Base-by-base conservation (phyloP, 2,113 vertebrate genomes). In the Sturnira hondurensis region DNA sequence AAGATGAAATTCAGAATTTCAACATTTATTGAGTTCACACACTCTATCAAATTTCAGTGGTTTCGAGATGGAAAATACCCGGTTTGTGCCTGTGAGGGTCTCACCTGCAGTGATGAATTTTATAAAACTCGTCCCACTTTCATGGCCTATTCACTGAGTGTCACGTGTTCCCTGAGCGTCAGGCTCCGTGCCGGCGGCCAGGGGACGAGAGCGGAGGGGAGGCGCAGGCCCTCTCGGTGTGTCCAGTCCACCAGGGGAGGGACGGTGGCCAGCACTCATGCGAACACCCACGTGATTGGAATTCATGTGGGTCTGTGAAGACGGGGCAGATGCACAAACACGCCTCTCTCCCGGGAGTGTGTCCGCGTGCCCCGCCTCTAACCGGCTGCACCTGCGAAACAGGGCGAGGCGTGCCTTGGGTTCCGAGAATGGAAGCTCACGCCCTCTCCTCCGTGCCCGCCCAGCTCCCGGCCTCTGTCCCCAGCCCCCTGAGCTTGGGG, bases 311-410 rank as follows among this genome's bases (percentile, higher is more conserved):
- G 10, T 19, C 26, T 33, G 0, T 1, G 31, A n/a, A 33, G 73
- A 36, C 20, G 2, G 11, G 1, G 3, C 43, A 6, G 63, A 4
- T 0, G 1, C 63, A 1, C 3, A 12, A 0, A 3, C 0, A 0
- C 0, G 31, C 15, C 10, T 31, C 17, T 5, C 14, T 19, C 50
- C 24, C 2, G 3, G 0, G 0, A 0, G 4, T 0, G 3, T 12
- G 8, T 11, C 31, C 0, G 43, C 43, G 43, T 43, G 43, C 43
- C 43, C 54, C 0, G n/a, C 50, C 50, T 52, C 50, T 8, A 4
- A 14, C 31, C 0, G 4, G n/a, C 13, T 41, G 50, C n/a, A 3
- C 19, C 17, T 52, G 8, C 26, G 33, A 50, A 20, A 20, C 0
- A 31, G 54, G 38, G 33, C 20, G 24, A 24, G 3, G 7, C 14